These are phyloP conservation scores for Nannobrachium achirus DNA, from an alignment of 2,113 vertebrate species.

Conservation along the genomic window DNA sequence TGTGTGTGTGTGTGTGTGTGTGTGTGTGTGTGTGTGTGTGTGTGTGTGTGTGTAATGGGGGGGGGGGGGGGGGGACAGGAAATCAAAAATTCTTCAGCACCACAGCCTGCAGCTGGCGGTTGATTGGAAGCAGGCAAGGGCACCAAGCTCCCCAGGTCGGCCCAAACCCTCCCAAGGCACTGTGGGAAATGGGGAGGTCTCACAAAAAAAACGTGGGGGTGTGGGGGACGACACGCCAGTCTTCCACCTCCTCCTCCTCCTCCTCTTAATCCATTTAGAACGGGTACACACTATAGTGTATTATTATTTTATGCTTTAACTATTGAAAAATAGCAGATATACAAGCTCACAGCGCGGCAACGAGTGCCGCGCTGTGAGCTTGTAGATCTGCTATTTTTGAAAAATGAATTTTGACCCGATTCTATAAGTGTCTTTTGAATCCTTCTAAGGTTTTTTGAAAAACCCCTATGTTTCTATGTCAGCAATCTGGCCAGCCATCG, in stretches of 20 bases:
- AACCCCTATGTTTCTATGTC: too few relatives aligned
- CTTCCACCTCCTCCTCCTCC: neutral
- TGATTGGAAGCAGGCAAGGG: constrained; percentile 74
- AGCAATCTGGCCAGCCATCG: too few relatives aligned
- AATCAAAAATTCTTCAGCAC: constrained; percentile 72
- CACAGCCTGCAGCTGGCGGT: constrained; percentile 68
- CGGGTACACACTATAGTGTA: too few relatives aligned
- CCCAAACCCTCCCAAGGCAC: constrained; percentile 47
- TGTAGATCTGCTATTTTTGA: too few relatives aligned
- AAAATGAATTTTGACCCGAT: too few relatives aligned
- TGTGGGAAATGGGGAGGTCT: constrained; percentile 57
- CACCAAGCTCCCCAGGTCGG: constrained; percentile 63
- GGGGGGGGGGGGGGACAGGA: constrained; percentile 51
- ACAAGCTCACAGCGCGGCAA: too few relatives aligned
- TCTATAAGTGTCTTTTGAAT: too few relatives aligned
- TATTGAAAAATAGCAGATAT: too few relatives aligned
- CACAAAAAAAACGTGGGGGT: constrained; percentile 4
- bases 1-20: neutral
- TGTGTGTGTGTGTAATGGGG: neutral
- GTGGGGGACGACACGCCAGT: neutral
- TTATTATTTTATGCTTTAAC: too few relatives aligned
- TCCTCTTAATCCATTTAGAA: too few relatives aligned
- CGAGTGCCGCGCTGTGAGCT: too few relatives aligned
- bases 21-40: neutral
- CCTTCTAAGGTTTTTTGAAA: too few relatives aligned